phyloP scores from a whole-genome alignment of 2,888 invertebrate species.

The Chrysotoxum bicinctum region DNA sequence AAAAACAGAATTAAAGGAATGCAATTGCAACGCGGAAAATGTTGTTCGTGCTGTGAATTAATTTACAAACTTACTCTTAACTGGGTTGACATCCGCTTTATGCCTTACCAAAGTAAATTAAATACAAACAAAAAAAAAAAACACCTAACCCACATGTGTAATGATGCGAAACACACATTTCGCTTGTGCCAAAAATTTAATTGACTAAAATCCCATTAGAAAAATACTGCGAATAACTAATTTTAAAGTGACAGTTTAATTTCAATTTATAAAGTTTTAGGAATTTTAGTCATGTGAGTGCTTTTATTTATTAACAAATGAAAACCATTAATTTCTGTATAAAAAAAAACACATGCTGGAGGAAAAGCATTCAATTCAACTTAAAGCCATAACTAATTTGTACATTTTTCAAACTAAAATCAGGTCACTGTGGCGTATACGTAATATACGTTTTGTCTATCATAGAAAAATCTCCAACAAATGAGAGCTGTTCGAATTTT shows the following conservation, averaged over 20 bases:
- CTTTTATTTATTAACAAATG: background rate
- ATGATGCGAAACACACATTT: background rate
- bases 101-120: background rate
- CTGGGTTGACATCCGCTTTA: constrained; percentile 24
- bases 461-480: background rate
- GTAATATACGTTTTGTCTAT: background rate
- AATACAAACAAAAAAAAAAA: background rate
- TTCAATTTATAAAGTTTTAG: background rate
- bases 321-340: background rate
- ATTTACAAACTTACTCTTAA: constrained; percentile 18
- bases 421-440: background rate
- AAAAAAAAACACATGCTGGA: background rate
- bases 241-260: constrained; percentile 9
- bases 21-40: constrained; percentile 55
- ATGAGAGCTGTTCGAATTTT: background rate
- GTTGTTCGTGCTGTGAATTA: constrained; percentile 62
- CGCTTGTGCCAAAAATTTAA: background rate
- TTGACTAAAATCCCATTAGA: constrained; percentile 13
- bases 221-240: background rate
- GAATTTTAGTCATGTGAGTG: background rate
- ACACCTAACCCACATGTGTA: background rate
- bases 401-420: background rate
- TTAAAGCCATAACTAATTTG: background rate
- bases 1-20: constrained; percentile 32
- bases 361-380: background rate